phyloP scores from a whole-genome alignment of 2,888 invertebrate species.

The Temnothorax unifasciatus region DNA sequence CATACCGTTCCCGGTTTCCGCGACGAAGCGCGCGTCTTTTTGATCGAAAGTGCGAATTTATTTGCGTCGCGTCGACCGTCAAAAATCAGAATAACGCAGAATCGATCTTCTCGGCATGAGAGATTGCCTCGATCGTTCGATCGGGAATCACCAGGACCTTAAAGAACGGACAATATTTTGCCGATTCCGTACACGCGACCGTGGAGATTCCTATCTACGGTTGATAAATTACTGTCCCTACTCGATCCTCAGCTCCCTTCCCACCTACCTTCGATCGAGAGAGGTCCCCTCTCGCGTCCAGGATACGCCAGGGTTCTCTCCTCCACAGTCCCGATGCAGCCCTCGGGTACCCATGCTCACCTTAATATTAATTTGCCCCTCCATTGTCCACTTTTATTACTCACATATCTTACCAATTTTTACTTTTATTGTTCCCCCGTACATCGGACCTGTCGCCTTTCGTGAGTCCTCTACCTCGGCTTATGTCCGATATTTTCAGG shows the following conservation, averaged over 20 bases:
- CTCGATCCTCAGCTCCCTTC: constrained; percentile 64
- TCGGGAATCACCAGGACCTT: background rate
- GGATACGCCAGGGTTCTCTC: constrained; percentile 48
- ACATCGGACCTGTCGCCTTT: constrained; percentile 8
- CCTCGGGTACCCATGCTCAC: constrained; percentile 73
- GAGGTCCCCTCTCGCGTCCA: constrained; percentile 53
- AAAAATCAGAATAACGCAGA: background rate
- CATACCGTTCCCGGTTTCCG: constrained; percentile 15
- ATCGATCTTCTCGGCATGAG: background rate
- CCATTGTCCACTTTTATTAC: constrained; percentile 85
- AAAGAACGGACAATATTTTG: constrained; percentile 81
- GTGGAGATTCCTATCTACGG: constrained; percentile 84
- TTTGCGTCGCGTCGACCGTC: background rate
- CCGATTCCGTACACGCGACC: constrained; percentile 83
- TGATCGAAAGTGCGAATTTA: background rate
- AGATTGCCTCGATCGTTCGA: background rate
- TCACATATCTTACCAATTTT: constrained; percentile 83
- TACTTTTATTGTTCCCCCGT: constrained; percentile 73
- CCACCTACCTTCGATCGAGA: constrained; percentile 37
- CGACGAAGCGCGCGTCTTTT: background rate
- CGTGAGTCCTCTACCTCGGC: constrained; percentile 19
- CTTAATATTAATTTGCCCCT: constrained; percentile 85
- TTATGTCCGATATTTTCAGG: constrained; percentile 33
- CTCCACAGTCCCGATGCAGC: constrained; percentile 51
- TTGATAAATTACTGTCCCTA: constrained; percentile 86